phyloP scores from a whole-genome alignment of 2,113 vertebrate species.

The Maccullochella peelii region DNA sequence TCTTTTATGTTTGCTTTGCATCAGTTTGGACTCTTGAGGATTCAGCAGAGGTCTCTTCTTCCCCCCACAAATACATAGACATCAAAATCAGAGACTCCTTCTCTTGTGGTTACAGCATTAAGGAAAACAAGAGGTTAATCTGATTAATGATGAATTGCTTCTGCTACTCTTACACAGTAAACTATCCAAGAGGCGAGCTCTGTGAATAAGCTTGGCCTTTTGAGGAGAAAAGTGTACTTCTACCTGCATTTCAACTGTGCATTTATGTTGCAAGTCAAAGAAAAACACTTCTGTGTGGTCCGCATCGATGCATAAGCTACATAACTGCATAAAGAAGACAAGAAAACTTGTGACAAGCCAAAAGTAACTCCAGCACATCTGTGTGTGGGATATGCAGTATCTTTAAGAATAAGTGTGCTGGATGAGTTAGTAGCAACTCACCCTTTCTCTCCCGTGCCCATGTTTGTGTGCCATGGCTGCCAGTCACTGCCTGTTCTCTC shows the following conservation, averaged over 20 bases:
- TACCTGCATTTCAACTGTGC: slow-evolving; percentile 5
- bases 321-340: neutral
- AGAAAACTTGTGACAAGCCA: slow-evolving; percentile 23
- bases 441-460: slow-evolving; percentile 74
- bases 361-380: slow-evolving; percentile 23
- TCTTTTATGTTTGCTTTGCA: slow-evolving; percentile 66
- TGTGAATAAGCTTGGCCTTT: slow-evolving; percentile 8
- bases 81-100: slow-evolving; percentile 12
- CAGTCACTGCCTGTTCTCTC: slow-evolving; percentile 50
- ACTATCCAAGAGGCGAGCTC: slow-evolving; percentile 10
- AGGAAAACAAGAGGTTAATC: slow-evolving; percentile 31
- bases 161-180: slow-evolving; percentile 11
- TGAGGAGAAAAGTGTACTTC: neutral
- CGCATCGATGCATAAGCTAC: neutral
- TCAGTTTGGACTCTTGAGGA: slow-evolving; percentile 50
- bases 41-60: slow-evolving; percentile 11
- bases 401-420: slow-evolving; percentile 30
- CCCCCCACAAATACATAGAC: neutral
- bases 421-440: slow-evolving; percentile 64
- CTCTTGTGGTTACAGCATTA: neutral
- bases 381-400: slow-evolving; percentile 28
- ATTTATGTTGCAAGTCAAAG: neutral
- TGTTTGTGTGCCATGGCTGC: slow-evolving; percentile 78
- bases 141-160: slow-evolving; percentile 47
- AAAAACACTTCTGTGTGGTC: slow-evolving; percentile 8